Evolutionary conservation across 1,140 invertebrate species (phyloP).

Genomic region (Acyrthosiphon pisum): DNA sequence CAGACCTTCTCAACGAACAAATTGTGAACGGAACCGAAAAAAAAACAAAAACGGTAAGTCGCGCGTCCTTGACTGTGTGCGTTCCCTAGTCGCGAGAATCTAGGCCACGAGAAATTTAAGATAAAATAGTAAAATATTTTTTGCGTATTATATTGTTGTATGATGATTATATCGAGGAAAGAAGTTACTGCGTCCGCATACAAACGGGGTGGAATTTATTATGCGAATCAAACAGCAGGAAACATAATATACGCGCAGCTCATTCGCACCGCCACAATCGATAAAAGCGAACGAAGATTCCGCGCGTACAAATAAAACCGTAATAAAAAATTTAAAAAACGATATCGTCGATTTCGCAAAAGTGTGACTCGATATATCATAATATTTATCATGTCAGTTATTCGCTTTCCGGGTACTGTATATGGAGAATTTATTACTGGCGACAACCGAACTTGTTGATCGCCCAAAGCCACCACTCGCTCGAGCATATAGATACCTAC

Average conservation of each 20-base stretch:
- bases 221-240: not conserved
- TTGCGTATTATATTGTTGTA: not conserved
- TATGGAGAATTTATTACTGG: not conserved
- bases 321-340: not conserved
- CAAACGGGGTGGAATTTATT: not conserved
- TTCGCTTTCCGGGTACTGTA: not conserved
- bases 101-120: conserved; percentile 26
- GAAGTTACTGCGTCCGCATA: not conserved
- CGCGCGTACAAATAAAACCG: not conserved
- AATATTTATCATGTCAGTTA: not conserved
- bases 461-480: not conserved
- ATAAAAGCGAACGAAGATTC: not conserved
- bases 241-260: not conserved
- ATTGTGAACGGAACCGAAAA: conserved; percentile 21
- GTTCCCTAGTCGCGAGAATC: not conserved
- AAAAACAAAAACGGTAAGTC: conserved; percentile 15
- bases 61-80: conserved; percentile 24
- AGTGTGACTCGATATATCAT: not conserved
- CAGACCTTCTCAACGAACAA: conserved; percentile 5
- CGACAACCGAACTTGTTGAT: not conserved
- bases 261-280: not conserved
- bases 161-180: not conserved
- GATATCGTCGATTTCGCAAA: not conserved
- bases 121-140: not conserved
- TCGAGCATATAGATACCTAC: not conserved